phyloP scores from a whole-genome alignment of 1,140 invertebrate genomes.

The Ephestia elutella region DNA sequence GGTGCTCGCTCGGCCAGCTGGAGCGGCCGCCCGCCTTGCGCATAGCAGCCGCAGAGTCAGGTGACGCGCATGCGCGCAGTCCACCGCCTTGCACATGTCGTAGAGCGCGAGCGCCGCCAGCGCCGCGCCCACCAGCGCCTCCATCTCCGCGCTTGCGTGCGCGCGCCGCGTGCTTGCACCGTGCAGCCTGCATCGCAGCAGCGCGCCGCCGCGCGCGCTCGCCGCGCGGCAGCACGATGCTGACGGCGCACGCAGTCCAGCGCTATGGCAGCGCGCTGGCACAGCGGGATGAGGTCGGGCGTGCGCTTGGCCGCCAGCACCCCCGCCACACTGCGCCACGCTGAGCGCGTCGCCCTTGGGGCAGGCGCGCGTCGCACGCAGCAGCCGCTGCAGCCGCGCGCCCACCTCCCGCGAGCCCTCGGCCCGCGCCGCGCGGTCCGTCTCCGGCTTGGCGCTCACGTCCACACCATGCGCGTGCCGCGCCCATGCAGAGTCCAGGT shows the following conservation, averaged over 20 bases:
- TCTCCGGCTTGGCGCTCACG: slow-evolving; percentile 83
- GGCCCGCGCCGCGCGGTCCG: slow-evolving; percentile 83
- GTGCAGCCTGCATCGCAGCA: slow-evolving; percentile 64
- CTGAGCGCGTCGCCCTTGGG: slow-evolving; percentile 96
- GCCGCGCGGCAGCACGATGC: slow-evolving; percentile 79
- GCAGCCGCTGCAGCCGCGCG: slow-evolving; percentile 78
- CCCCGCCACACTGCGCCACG: slow-evolving; percentile 92
- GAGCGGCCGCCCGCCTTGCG: slow-evolving; percentile 87
- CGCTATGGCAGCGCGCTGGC: slow-evolving; percentile 91
- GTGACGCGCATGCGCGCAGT: slow-evolving; percentile 82
- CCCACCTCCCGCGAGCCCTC: slow-evolving; percentile 81
- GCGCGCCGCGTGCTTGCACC: slow-evolving; percentile 61
- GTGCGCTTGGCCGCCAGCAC: slow-evolving; percentile 94
- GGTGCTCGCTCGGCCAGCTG: slow-evolving; percentile 16
- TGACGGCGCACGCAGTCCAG: slow-evolving; percentile 83
- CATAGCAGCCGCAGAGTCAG: slow-evolving; percentile 83
- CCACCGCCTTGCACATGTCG: slow-evolving; percentile 98
- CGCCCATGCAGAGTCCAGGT: slow-evolving; percentile 88
- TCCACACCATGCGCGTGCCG: slow-evolving; percentile 96
- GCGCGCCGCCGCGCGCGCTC: slow-evolving; percentile 78
- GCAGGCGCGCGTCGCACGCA: slow-evolving; percentile 85
- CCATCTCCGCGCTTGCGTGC: slow-evolving; percentile 98
- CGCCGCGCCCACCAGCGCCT: slow-evolving; percentile 89
- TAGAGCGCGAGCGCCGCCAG: slow-evolving; percentile 95
- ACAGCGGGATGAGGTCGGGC: slow-evolving; percentile 92